Base-by-base conservation (phyloP, 2,113 vertebrate species). In the Nansenia antarctica region DNA sequence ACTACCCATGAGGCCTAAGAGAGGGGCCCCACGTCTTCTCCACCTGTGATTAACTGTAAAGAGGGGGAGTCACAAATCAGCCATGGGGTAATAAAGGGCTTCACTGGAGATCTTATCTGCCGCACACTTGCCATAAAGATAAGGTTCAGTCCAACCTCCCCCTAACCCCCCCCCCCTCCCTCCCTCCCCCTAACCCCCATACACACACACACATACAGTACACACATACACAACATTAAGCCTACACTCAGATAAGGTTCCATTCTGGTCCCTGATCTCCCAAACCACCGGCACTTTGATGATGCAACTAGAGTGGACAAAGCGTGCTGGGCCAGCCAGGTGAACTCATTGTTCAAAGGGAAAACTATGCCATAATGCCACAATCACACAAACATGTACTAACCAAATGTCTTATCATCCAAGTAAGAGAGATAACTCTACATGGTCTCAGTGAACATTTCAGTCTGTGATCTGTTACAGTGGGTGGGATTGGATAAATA, bases 1-100 rank as follows among this genome's bases (percentile, higher is more conserved):
- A 57, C 55, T 71, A 53, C 60, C 14, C 34, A 54, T 64, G 49
- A 57, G 34, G 20, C 60, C 47, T 49, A 9, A 15, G 47, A 32
- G 60, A 24, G 60, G 26, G 31, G n/a, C 11, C n/a, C 45, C 22
- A 12, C n/a, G 42, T 47, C 42, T 47, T 5, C n/a, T n/a, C 42
- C 1, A 47, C 42, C n/a, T n/a, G n/a, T n/a, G n/a, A n/a, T n/a
- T n/a, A n/a, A n/a, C n/a, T 47, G 42, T n/a, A 24, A 6, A n/a
- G 6, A 3, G 22, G 22, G 49, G 49, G 49, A 53, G 49, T 24
- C n/a, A 53, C 49, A 53, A 53, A 53, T 53, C 49, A 53, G 5
- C 22, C 20, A 18, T n/a, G 22, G 49, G 49, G 14, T 53, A 53
- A 53, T 53, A 53, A 53, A 53, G 22, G 9, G 9, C 49, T 53